Base-by-base conservation (phyloP, 2,888 invertebrate genomes). In the Drosophila barbarae region DNA sequence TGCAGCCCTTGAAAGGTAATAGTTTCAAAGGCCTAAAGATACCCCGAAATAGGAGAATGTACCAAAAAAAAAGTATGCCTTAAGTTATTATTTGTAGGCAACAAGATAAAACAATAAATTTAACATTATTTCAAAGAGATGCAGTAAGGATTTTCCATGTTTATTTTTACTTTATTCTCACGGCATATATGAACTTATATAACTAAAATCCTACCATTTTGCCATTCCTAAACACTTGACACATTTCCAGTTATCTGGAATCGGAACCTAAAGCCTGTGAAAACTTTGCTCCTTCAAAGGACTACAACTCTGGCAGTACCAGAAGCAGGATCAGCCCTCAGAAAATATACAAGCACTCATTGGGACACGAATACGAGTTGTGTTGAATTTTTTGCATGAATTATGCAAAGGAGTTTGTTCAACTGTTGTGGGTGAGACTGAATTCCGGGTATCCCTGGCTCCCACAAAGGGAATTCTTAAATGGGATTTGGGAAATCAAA, bases 401-500 rank as follows among this genome's bases (percentile, higher is more conserved):
- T 78, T 81, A 78, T 78, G 78, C 78, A 81, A 81, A 78, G 69
- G 73, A 78, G 79, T 78, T 78, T 72, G 68, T 63, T 74, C 73
- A 66, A 75, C 73, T 77, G 75, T 68, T 71, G 74, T 58, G 56
- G 69, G 76, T 53, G 57, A 67, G 44, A 64, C 82, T 28, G 76
- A 41, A 51, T 39, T 54, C 46, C 44, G 41, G 55, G 39, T 18
- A 55, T 42, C 67, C 46, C 55, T n/a, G 34, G 18, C 49, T 76
- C 79, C 74, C 77, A 82, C 72, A 79, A 77, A 79, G 83, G 80
- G 83, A 82, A 79, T 79, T 72, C 73, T 71, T 79, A 79, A 79
- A 79, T 82, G 80, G 80, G 79, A 82, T 79, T 79, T 82, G 79
- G 79, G 83, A 79, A 79, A 79, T 79, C 79, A 75, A 67, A 73